Evolutionary conservation across 2,113 vertebrate species (phyloP), one percentile per base, ranked within the genome.

Genomic region (Myotis brandtii): DNA sequence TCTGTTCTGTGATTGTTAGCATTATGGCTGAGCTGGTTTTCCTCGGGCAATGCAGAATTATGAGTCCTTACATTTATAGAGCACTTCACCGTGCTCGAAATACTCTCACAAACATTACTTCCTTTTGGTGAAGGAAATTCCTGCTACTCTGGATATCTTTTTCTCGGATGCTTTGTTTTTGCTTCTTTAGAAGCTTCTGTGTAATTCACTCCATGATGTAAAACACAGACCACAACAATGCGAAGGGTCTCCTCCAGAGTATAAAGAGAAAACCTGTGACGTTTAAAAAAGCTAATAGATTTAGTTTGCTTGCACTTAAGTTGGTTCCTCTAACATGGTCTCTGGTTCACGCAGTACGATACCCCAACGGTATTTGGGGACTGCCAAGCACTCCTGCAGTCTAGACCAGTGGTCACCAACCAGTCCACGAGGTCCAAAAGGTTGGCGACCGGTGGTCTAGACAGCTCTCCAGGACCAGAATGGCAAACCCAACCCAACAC

Each of bases 101-200:
- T 34, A 80, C 37, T 89, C 95, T 12, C 84, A 67, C 72, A 89
- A 97, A 86, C 20, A 40, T 48, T 14, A 48, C 40, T 96, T 89
- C 87, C 76, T 86, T 94, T 62, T 52, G 64, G 54, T 75, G 64
- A 86, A 90, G 77, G 69, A 86, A 95, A 66, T 79, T 85, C 70
- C 27, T 9, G 27, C 76, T 81, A 67, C 62, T 93, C 80, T 72
- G 32, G 30, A 21, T 59, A 17, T 73, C 54, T 43, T 75, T 67
- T 81, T 93, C 88, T 93, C 48, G 72, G 40, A 66, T 80, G 48
- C 40, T 83, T 87, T 89, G 54, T 94, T 94, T 96, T 83, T 82
- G n/a, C 62, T 94, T 67, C 7, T 87, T 48, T 52, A 83, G 70
- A 86, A 50, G 72, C 50, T 89, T 95, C 75, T 76, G 16, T 91